These are phyloP conservation scores for Allolobophora icterica DNA, from an alignment of 2,888 invertebrate genomes.

Conservation along the genomic window DNA sequence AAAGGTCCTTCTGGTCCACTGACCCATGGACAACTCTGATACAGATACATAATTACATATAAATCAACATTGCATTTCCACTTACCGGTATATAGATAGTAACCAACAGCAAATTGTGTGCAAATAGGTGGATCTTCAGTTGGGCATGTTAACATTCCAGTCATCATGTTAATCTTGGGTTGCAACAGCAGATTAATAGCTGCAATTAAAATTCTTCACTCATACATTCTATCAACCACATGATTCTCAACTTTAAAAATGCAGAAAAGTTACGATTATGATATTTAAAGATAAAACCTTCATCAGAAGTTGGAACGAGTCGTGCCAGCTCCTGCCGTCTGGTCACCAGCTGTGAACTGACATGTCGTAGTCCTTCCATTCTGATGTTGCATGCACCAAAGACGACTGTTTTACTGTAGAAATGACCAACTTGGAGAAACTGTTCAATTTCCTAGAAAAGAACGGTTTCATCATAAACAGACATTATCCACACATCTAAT, in stretches of 20 bases:
- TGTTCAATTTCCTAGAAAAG: slow-evolving; percentile 52
- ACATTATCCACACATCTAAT: neutral
- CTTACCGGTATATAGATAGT: too few relatives aligned
- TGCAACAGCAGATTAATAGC: too few relatives aligned
- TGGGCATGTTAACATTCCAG: too few relatives aligned
- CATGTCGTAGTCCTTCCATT: slow-evolving; percentile 51
- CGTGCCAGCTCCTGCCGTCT: slow-evolving; percentile 37
- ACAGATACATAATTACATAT: too few relatives aligned
- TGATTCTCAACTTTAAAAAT: neutral
- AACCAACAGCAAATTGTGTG: too few relatives aligned
- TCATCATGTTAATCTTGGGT: too few relatives aligned
- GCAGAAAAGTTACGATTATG: neutral
- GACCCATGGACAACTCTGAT: too few relatives aligned
- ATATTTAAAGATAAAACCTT: neutral
- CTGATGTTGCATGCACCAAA: slow-evolving; percentile 41
- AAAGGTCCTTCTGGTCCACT: too few relatives aligned
- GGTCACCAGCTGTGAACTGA: slow-evolving; percentile 43
- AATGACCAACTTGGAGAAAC: slow-evolving; percentile 49
- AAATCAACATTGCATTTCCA: too few relatives aligned
- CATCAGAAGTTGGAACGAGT: neutral
- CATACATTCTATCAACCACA: neutral
- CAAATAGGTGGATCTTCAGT: too few relatives aligned
- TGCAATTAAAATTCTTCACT: neutral
- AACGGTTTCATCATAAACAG: neutral
- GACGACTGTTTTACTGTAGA: slow-evolving; percentile 36